These are phyloP conservation scores for Thamnaconus septentrionalis DNA, from an alignment of 2,113 vertebrate species.

Conservation along the genomic window DNA sequence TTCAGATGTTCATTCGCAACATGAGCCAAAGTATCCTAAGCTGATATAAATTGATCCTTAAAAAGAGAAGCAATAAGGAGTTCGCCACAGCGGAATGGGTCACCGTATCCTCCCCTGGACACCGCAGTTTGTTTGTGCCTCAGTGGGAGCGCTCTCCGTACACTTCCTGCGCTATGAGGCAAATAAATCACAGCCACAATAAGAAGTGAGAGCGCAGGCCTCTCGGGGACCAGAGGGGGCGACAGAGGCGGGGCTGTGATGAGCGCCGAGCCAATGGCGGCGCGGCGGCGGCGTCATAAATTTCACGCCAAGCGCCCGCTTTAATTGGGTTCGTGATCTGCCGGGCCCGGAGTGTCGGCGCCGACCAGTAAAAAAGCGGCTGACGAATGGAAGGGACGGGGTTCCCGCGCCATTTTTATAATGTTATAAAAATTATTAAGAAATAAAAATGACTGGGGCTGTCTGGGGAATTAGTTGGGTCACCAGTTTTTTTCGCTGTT, in stretches of 20 bases:
- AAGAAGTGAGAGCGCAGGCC: conserved; percentile 57
- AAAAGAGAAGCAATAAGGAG: conserved; percentile 21
- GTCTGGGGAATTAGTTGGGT: no score
- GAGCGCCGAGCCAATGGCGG: conserved; percentile 59
- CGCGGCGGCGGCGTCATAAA: conserved; percentile 53
- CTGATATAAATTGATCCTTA: conserved; percentile 15
- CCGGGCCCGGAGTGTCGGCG: conserved; percentile 61
- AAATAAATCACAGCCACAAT: conserved; percentile 73
- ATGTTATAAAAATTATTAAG: neutral
- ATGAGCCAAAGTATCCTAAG: no score
- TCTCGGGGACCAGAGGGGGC: conserved; percentile 37
- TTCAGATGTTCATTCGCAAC: no score
- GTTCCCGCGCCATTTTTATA: conserved; percentile 59
- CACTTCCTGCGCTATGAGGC: conserved; percentile 45
- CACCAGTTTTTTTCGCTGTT: no score
- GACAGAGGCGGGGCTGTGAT: conserved; percentile 57
- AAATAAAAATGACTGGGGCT: neutral
- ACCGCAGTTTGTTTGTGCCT: no score
- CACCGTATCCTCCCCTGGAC: conserved; percentile 27
- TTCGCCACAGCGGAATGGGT: conserved; percentile 13
- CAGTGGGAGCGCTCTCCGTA: conserved; percentile 39
- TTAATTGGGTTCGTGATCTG: conserved; percentile 79
- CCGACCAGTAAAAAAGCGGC: conserved; percentile 64
- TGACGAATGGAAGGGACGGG: conserved; percentile 65
- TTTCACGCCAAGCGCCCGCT: conserved; percentile 72